Evolutionary conservation across 2,888 invertebrate genomes (phyloP), one percentile per base, ranked within the genome.

Genomic region (Lithophane ornitopus): DNA sequence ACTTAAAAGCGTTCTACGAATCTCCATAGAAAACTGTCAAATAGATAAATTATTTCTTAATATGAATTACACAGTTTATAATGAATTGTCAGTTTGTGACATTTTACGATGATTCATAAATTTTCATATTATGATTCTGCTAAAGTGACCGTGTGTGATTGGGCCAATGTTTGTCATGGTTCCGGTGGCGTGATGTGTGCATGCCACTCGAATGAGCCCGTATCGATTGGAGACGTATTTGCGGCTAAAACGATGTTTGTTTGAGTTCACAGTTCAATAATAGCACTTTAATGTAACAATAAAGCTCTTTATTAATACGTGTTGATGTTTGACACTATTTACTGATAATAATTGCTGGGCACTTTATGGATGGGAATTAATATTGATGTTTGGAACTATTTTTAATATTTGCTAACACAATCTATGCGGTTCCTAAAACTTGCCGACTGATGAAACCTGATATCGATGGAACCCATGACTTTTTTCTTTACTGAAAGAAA

Each of bases 191-290:
- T 46, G 70, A 73, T 85, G 85, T 82, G 85, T 81, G 77, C 77
- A 70, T 82, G 73, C 34, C 85, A 77, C 82, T 85, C 61, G 34
- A 82, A 66, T 70, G 54, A 61, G 16, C 16, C 16, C 6, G 46
- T 82, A 82, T 85, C 77, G 82, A 81, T 81, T 74, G 4, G 34
- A 80, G 74, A 74, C 49, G 65, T 68, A 72, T 84, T 73, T 80
- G 67, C 22, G 46, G 49, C 22, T 65, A 8, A 54, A 80, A 22
- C 62, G 19, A 34, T 65, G 74, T 72, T 72, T 84, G 74, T 73
- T 54, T 22, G 16, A 59, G 63, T 67, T 71, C 82, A 76, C 7
- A 74, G 77, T 56, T 62, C 46, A 46, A 61, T 65, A 66, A 46
- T 41, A 41, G 9, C 34, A 82, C n/a, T 44, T 19, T 52, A 39